These are phyloP conservation scores for Lithophane leautieri DNA, from an alignment of 2,888 invertebrate genomes.

Conservation along the genomic window DNA sequence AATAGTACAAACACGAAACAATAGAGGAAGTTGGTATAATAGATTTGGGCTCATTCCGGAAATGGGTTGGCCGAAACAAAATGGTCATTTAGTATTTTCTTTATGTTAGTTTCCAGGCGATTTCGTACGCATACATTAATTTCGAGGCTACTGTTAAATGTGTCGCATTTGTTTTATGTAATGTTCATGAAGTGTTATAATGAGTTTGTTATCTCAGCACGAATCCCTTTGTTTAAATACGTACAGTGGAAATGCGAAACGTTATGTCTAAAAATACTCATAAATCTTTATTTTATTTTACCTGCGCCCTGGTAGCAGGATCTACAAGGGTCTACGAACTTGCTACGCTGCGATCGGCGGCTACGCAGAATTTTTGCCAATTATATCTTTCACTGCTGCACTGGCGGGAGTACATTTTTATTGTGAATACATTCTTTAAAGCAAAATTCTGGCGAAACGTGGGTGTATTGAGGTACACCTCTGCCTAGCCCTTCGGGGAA, in stretches of 20 bases:
- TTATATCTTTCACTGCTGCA: not conserved
- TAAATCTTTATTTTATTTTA: constrained; percentile 16
- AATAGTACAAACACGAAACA: constrained; percentile 47
- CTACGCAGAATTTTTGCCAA: constrained; percentile 16
- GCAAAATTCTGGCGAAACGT: no score
- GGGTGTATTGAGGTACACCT: no score
- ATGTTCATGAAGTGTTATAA: constrained; percentile 41
- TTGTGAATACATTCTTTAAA: no score
- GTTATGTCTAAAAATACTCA: not conserved
- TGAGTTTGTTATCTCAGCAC: constrained; percentile 40
- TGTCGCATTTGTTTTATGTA: constrained; percentile 30
- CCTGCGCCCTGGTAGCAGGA: constrained; percentile 3
- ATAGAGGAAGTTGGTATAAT: constrained; percentile 58
- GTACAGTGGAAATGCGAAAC: constrained; percentile 2
- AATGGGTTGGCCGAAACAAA: constrained; percentile 69
- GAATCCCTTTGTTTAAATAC: constrained; percentile 33
- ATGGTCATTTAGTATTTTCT: constrained; percentile 68
- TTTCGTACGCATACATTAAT: constrained; percentile 57
- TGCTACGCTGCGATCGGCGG: constrained; percentile 8
- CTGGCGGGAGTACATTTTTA: not conserved
- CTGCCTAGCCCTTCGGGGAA: no score
- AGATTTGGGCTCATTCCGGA: constrained; percentile 64
- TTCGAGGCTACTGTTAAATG: constrained; percentile 28
- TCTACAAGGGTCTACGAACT: constrained; percentile 29
- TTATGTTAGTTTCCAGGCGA: constrained; percentile 57